These are phyloP conservation scores for Zaprionus lachaisei DNA, from an alignment of 1,140 invertebrate genomes.

Conservation along the genomic window DNA sequence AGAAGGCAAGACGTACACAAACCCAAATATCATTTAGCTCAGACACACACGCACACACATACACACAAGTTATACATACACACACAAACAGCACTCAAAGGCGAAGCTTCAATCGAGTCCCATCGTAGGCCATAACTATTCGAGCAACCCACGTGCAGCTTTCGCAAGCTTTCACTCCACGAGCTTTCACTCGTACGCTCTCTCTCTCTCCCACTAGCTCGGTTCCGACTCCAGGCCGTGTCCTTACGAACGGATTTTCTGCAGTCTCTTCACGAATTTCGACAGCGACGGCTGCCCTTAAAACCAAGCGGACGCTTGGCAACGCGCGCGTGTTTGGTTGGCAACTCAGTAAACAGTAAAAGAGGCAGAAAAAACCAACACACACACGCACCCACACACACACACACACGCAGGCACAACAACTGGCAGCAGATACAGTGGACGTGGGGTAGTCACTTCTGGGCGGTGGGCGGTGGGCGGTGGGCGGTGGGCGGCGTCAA, in stretches of 20 bases:
- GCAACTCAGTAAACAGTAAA: conserved; percentile 57
- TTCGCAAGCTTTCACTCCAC: conserved; percentile 62
- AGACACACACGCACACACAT: conserved; percentile 1
- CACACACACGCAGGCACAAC: background rate
- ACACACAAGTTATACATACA: background rate
- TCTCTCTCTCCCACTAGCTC: background rate
- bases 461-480: conserved; percentile 37
- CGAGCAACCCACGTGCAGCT: conserved; percentile 39
- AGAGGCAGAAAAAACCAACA: conserved; percentile 10
- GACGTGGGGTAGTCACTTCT: background rate
- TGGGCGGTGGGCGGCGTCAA: conserved; percentile 20
- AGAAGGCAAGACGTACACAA: conserved; percentile 27
- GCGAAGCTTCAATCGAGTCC: background rate
- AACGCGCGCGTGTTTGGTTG: conserved; percentile 62
- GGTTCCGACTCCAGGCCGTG: conserved; percentile 38
- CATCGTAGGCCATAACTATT: conserved; percentile 17
- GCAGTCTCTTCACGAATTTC: conserved; percentile 73
- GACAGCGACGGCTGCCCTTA: conserved; percentile 52
- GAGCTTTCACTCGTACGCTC: conserved; percentile 51
- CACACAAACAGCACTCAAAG: conserved; percentile 1
- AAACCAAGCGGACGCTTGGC: conserved; percentile 53
- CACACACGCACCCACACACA: too few species aligned
- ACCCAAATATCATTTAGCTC: background rate
- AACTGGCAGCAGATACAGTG: conserved; percentile 1
- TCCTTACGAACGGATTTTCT: conserved; percentile 42